phyloP scores from a whole-genome alignment of 2,797 vertebrate genomes.

The Parambassis ranga region DNA sequence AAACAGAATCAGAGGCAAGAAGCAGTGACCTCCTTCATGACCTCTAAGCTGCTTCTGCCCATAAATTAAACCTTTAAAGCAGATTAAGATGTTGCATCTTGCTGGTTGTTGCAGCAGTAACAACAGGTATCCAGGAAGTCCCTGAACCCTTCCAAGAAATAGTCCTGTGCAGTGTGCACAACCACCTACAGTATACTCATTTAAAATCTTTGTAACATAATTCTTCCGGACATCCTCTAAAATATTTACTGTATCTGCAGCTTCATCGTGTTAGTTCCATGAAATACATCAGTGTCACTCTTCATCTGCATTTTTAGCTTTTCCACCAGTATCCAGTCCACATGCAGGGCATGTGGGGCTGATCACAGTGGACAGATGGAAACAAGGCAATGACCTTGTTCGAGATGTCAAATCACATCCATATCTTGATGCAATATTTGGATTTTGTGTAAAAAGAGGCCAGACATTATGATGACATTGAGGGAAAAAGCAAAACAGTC shows the following conservation, averaged over 20 bases:
- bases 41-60: neutral
- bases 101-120: too few relatives aligned
- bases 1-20: constrained; percentile 4
- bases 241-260: constrained; percentile 22
- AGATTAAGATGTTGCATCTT: too few relatives aligned
- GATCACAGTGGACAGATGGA: neutral
- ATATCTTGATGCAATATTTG: too few relatives aligned
- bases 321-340: too few relatives aligned
- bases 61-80: too few relatives aligned
- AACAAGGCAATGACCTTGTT: neutral
- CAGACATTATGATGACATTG: too few relatives aligned
- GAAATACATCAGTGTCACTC: neutral
- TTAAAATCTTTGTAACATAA: constrained; percentile 8
- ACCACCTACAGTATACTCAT: neutral
- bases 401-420: neutral
- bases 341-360: neutral
- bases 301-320: too few relatives aligned
- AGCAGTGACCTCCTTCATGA: neutral
- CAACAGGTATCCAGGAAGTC: neutral
- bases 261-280: neutral
- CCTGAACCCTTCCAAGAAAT: neutral
- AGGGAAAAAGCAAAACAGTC: too few relatives aligned
- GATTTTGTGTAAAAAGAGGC: too few relatives aligned
- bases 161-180: neutral
- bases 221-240: constrained; percentile 17